phyloP scores from a whole-genome alignment of 2,797 vertebrate genomes.

The Parambassis ranga region DNA sequence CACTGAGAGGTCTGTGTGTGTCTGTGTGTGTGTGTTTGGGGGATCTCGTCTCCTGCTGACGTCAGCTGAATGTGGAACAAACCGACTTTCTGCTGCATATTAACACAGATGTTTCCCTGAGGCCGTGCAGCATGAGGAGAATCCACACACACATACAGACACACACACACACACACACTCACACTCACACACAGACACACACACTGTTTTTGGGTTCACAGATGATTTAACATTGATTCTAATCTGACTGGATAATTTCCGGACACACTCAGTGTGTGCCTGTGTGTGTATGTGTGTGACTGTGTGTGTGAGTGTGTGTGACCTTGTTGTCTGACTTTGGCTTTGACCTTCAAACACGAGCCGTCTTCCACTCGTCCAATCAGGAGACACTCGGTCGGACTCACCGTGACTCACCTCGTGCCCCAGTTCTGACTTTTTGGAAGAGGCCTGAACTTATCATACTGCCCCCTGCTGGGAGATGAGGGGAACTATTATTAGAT shows the following conservation, averaged over 20 bases:
- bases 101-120: slow-evolving; percentile 51
- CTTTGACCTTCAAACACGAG: slow-evolving; percentile 9
- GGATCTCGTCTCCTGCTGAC: slow-evolving; percentile 33
- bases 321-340: slow-evolving; percentile 1
- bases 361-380: slow-evolving; percentile 4
- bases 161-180: neutral
- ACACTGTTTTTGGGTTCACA: no score
- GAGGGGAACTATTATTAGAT: neutral
- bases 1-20: neutral
- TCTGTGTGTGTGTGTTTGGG: neutral
- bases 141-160: neutral
- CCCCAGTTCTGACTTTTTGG: neutral
- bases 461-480: slow-evolving; percentile 13
- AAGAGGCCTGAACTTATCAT: neutral
- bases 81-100: slow-evolving; percentile 24
- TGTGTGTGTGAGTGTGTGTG: neutral
- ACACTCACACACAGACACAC: neutral
- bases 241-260: no score
- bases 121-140: slow-evolving; percentile 15
- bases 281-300: neutral
- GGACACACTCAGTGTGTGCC: no score
- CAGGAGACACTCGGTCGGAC: neutral
- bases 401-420: neutral
- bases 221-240: no score
- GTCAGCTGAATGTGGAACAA: slow-evolving; percentile 44